Conservation (phyloP, 2,797 vertebrate species). For the Chaenodraco wilsoni region DNA sequence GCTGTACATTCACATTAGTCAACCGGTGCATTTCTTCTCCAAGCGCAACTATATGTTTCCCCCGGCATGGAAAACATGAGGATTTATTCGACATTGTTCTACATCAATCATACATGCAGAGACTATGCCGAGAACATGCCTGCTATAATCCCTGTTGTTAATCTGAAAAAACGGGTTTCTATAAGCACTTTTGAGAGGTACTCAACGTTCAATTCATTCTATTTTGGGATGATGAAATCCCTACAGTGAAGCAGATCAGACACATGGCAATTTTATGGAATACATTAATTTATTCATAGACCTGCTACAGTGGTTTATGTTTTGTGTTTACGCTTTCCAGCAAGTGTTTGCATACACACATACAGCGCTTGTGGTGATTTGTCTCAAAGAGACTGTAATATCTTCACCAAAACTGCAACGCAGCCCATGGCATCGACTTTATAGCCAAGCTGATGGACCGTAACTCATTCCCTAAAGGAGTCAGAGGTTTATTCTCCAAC, state of each 20-base stretch:
- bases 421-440: slow-evolving; percentile 25
- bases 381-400: slow-evolving; percentile 38
- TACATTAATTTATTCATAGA: slow-evolving; percentile 52
- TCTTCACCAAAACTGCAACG: slow-evolving; percentile 22
- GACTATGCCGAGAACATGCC: background rate
- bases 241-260: slow-evolving; percentile 38
- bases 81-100: slow-evolving; percentile 13
- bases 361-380: slow-evolving; percentile 30
- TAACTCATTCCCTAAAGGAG: slow-evolving; percentile 38
- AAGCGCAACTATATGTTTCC: slow-evolving; percentile 1
- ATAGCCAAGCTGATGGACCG: slow-evolving; percentile 32
- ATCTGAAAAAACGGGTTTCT: slow-evolving; percentile 43
- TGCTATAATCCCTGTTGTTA: slow-evolving; percentile 34
- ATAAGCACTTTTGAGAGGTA: slow-evolving; percentile 32
- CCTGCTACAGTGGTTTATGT: slow-evolving; percentile 41
- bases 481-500: slow-evolving; percentile 24
- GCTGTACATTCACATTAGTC: slow-evolving; percentile 19
- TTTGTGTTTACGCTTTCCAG: slow-evolving; percentile 36
- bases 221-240: slow-evolving; percentile 46
- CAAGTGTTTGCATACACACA: slow-evolving; percentile 19
- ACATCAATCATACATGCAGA: slow-evolving; percentile 8
- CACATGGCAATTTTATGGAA: slow-evolving; percentile 58
- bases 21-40: background rate
- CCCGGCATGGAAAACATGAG: slow-evolving; percentile 1
- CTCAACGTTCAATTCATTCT: slow-evolving; percentile 38